A percentile compares a stretch with the other conserved stretches of the same genome.
Conservation (phyloP, 2,888 invertebrate genomes). For the Oligia latruncula region DNA sequence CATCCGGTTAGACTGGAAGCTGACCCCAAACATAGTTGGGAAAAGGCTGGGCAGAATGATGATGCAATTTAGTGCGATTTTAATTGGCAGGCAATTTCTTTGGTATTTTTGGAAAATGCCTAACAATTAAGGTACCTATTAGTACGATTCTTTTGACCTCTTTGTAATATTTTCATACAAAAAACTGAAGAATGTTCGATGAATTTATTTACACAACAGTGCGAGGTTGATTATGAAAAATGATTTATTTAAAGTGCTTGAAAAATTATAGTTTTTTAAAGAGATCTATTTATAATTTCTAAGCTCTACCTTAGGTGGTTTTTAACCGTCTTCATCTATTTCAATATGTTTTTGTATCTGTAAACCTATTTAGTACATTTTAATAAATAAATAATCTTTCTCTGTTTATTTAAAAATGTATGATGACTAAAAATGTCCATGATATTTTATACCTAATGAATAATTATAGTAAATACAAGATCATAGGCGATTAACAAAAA, state of each 20-base stretch:
- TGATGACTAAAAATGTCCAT: not conserved
- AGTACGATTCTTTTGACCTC: not conserved
- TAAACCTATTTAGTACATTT: conserved; percentile 7
- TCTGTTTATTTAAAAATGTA: conserved; percentile 13
- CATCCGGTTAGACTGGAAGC: not conserved
- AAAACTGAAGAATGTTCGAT: conserved; percentile 4
- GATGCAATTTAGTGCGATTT: not conserved
- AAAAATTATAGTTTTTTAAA: conserved; percentile 10
- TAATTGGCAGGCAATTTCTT: not conserved
- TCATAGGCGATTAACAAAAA: not conserved
- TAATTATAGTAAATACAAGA: not conserved
- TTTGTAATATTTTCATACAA: conserved; percentile 35
- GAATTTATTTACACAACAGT: conserved; percentile 44
- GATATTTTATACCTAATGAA: not conserved
- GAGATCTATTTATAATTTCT: not conserved
- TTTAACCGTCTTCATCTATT: conserved; percentile 23
- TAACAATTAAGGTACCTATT: not conserved
- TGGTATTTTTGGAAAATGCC: not conserved
- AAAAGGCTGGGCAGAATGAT: not conserved
- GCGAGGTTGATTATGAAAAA: conserved; percentile 2
- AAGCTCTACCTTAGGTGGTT: conserved; percentile 22
- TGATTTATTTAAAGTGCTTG: not conserved
- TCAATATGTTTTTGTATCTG: conserved; percentile 17
- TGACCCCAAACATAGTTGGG: not conserved
- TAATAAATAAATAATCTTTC: conserved; percentile 16